Base-by-base conservation (phyloP, 37 sponge, comb jelly and placozoan species). In the Tethya wilhelma region DNA sequence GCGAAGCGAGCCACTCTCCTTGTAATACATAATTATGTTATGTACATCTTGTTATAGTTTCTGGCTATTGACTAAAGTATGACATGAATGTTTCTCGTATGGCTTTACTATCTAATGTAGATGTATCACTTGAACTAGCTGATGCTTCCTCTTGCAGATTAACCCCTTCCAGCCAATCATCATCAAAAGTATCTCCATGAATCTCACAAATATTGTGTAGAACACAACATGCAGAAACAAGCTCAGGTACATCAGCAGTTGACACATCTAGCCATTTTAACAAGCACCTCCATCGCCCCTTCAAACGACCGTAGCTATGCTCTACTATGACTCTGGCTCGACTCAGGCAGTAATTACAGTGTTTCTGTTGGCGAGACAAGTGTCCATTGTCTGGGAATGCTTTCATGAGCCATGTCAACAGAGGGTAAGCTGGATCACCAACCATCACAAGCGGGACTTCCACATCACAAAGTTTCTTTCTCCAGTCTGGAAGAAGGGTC, bases 271-370 rank as follows among this genome's bases (percentile, higher is more conserved):
- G 36, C 32, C 38, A 8, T 37, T 77, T 85, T 71, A 67, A 19
- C 28, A 85, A 29, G 56, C 85, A 77, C 32, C 85, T 42, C 67
- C 85, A 85, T 66, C 71, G 45, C 42, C 71, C 85, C 57, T 85
- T 85, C 22, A 85, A 49, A 26, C 64, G 29, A 1, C 85, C 85
- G 69, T 31, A 85, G 25, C 66, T 64, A 75, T 77, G 38, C 49
- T 77, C 78, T 7, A 67, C 72, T 22, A 77, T 64, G 11, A 77
- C 37, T 42, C 67, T 6, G 36, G 67, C 67, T 33, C 40, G 30
- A 20, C 67, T 67, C 8, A 34, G 71, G 22, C 78, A 8, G 37
- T 77, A 77, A 42, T 85, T 85, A 58, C 57, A 85, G 4, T 29
- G 12, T 38, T 45, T 67, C 43, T 85, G 71, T 19, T 76, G 57